Base-by-base conservation (phyloP, 2,888 invertebrate species). In the Phania funesta region DNA sequence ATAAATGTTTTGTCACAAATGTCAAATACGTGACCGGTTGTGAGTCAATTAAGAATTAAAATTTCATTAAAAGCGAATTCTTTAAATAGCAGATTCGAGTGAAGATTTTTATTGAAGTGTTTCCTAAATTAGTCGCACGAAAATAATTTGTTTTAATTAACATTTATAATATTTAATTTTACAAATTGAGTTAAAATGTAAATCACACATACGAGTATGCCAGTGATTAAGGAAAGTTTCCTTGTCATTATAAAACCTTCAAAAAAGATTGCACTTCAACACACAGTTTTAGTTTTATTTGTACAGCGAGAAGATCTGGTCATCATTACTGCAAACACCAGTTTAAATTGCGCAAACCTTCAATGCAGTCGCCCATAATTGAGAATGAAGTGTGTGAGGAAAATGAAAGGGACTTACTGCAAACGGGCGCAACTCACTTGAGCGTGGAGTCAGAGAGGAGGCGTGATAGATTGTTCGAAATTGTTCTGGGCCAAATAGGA, bases 401-500 rank as follows among this genome's bases (percentile, higher is more conserved):
- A 74, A 54, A 48, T 56, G 64, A 78, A 64, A 26, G 20, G 9
- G 62, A 70, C 56, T 64, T 64, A 13, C 48, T 78, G 7, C 16
- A 64, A 77, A 50, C 18, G 32, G 48, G 24, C 16, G 35, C 24
- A 52, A 32, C 38, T 50, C 2, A 26, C 22, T 54, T 48, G 24
- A 9, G 74, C 7, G 88, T 86, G 2, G 84, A 85, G 11, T 65
- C 87, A 13, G 88, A 89, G 32, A 73, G 62, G 1, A 70, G 84
- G 9, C 88, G 86, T 67, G 84, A 71, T 74, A 87, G 85, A 81
- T 73, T 84, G 18, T 76, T 87, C 80, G 87, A 81, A 80, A 88
- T 90, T 52, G 88, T 92, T 0, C 91, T 94, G 62, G 93, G 94
- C 1, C 91, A 92, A 64, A 68, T 70, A 18, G 93, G 93, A 8